A percentile compares a stretch with the other conserved stretches of the same genome.
phyloP scores from a whole-genome alignment of 2,888 invertebrate genomes.

The Dolichopus griseipennis region DNA sequence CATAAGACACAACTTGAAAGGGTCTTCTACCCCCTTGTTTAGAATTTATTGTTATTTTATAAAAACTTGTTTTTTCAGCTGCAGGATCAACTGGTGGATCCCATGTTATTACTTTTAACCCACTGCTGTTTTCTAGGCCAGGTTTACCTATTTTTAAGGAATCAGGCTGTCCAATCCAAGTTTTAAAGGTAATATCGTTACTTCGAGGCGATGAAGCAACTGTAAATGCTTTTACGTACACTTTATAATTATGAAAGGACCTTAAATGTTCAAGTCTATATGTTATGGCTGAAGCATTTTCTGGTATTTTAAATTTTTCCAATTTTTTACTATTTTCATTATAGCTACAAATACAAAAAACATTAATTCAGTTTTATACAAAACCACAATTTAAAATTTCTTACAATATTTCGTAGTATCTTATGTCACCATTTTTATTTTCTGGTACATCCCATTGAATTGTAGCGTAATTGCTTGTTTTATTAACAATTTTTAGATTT shows the following conservation, averaged over 20 bases:
- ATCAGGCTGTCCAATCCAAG: slow-evolving; percentile 50
- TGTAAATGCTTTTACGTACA: slow-evolving; percentile 65
- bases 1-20: slow-evolving; percentile 21
- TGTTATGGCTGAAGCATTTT: slow-evolving; percentile 23
- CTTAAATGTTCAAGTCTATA: slow-evolving; percentile 41
- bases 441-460: slow-evolving; percentile 59
- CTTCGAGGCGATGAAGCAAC: slow-evolving; percentile 53
- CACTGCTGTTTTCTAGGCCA: not conserved
- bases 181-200: slow-evolving; percentile 47
- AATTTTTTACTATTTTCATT: slow-evolving; percentile 17
- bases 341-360: slow-evolving; percentile 15
- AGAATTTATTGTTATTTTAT: slow-evolving; percentile 43
- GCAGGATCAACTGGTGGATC: slow-evolving; percentile 45
- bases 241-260: slow-evolving; percentile 58
- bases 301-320: slow-evolving; percentile 11
- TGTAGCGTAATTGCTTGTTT: slow-evolving; percentile 53
- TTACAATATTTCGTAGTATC: slow-evolving; percentile 56
- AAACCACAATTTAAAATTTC: slow-evolving; percentile 21
- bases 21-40: not conserved
- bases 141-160: not conserved
- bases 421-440: slow-evolving; percentile 63
- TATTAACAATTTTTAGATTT: slow-evolving; percentile 44
- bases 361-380: not conserved
- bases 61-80: slow-evolving; percentile 48
- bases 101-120: slow-evolving; percentile 40